Evolutionary conservation across 2,888 invertebrate genomes (phyloP).

Genomic region (Lycaena phlaeas): DNA sequence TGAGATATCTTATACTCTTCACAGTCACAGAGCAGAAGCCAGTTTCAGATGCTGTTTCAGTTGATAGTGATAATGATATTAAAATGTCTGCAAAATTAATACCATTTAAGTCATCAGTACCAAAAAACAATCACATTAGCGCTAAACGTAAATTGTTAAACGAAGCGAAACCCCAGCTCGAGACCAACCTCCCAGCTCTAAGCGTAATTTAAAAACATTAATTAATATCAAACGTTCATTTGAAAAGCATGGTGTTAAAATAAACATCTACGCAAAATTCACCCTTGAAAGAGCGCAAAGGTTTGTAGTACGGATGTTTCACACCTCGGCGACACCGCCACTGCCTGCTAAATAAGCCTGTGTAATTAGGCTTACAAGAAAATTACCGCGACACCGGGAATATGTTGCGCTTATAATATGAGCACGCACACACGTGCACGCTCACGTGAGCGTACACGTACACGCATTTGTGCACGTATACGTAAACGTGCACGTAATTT

Average conservation of each 20-base stretch:
- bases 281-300: constrained; percentile 42
- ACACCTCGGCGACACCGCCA: constrained; percentile 12
- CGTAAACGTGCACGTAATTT: no score
- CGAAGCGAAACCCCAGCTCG: background rate
- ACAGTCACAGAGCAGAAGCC: no score
- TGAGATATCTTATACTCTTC: no score
- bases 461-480: no score
- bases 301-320: constrained; percentile 24
- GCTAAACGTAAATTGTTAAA: no score
- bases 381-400: constrained; percentile 35
- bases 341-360: constrained; percentile 35
- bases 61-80: no score
- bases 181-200: background rate
- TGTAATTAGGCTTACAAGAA: constrained; percentile 63
- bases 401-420: constrained; percentile 15
- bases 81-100: no score
- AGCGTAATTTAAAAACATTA: constrained; percentile 8
- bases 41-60: no score
- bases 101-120: no score
- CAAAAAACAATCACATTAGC: no score
- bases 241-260: constrained; percentile 4
- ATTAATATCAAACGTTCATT: constrained; percentile 9
- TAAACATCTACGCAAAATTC: constrained; percentile 19
- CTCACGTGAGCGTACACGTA: no score
- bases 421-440: no score